Percentiles rank a stretch among this genome's conserved stretches.
phyloP scores from a whole-genome alignment of 1,140 invertebrate species.

The Plodia interpunctella region DNA sequence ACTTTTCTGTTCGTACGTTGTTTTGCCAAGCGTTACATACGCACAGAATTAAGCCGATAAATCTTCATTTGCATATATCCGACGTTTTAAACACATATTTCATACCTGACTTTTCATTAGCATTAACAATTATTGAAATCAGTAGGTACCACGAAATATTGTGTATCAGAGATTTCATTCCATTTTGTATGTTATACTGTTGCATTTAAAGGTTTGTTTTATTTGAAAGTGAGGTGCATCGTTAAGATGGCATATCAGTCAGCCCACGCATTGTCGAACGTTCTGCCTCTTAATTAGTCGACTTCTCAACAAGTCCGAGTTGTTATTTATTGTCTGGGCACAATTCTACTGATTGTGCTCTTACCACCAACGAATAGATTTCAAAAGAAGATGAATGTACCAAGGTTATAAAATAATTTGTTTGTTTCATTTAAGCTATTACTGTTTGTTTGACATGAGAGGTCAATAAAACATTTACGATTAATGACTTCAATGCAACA shows the following conservation, averaged over 20 bases:
- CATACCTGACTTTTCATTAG: conserved; percentile 43
- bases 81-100: conserved; percentile 27
- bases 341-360: conserved; percentile 50
- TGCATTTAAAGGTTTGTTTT: conserved; percentile 8
- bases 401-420: not conserved
- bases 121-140: conserved; percentile 57
- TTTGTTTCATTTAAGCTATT: not conserved
- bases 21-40: not conserved
- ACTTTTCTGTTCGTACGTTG: not conserved
- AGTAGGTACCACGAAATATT: conserved; percentile 20
- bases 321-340: conserved; percentile 55
- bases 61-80: conserved; percentile 13
- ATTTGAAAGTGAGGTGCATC: conserved; percentile 22
- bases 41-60: conserved; percentile 8
- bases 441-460: conserved; percentile 1
- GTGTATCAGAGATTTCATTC: not conserved
- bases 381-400: conserved; percentile 37
- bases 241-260: conserved; percentile 32
- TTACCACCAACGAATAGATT: conserved; percentile 28
- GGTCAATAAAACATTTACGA: not conserved
- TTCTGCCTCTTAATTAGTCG: conserved; percentile 67
- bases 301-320: conserved; percentile 43
- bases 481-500: not conserved
- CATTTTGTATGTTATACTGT: not conserved
- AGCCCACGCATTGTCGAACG: conserved; percentile 47